These are phyloP conservation scores for Drosophila mayaguana DNA, from an alignment of 2,888 invertebrate genomes.

Conservation along the genomic window DNA sequence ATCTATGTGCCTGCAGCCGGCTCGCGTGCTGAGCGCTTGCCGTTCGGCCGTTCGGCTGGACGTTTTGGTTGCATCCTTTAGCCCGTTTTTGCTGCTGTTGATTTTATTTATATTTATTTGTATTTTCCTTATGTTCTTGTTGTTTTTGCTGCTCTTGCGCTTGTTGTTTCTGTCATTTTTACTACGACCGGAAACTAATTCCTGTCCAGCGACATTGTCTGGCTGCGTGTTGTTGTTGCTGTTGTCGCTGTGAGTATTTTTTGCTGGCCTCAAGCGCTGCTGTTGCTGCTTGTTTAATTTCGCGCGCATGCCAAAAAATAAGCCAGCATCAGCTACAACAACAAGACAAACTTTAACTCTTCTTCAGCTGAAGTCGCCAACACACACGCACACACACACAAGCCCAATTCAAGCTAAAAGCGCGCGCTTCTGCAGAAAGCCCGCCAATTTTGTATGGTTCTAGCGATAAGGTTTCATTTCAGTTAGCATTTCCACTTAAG, in stretches of 20 bases:
- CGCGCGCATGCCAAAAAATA: slow-evolving; percentile 80
- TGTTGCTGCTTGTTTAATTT: slow-evolving; percentile 54
- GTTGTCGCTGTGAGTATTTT: slow-evolving; percentile 21
- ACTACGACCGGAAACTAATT: slow-evolving; percentile 82
- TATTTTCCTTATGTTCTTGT: neutral
- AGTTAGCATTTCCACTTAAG: slow-evolving; percentile 29
- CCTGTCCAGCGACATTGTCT: slow-evolving; percentile 69
- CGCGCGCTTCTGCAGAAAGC: slow-evolving; percentile 71
- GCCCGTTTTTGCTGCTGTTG: slow-evolving; percentile 61
- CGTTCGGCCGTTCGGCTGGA: slow-evolving; percentile 34
- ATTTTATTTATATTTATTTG: slow-evolving; percentile 38
- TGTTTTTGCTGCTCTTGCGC: slow-evolving; percentile 27
- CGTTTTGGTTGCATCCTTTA: slow-evolving; percentile 61
- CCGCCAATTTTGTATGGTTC: slow-evolving; percentile 76
- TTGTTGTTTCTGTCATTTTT: slow-evolving; percentile 74
- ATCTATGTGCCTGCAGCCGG: slow-evolving; percentile 36
- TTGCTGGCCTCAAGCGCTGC: slow-evolving; percentile 26
- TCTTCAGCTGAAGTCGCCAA: slow-evolving; percentile 52
- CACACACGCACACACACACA: slow-evolving; percentile 2
- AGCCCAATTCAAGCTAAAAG: slow-evolving; percentile 65
- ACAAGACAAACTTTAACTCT: slow-evolving; percentile 30
- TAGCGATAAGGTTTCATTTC: slow-evolving; percentile 71
- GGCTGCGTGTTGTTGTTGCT: slow-evolving; percentile 33
- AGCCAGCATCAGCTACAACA: slow-evolving; percentile 42
- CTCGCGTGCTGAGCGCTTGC: slow-evolving; percentile 73